Evolutionary conservation across 2,888 invertebrate genomes (phyloP), one percentile per base, ranked within the genome.

Genomic region (Lithosia quadra): DNA sequence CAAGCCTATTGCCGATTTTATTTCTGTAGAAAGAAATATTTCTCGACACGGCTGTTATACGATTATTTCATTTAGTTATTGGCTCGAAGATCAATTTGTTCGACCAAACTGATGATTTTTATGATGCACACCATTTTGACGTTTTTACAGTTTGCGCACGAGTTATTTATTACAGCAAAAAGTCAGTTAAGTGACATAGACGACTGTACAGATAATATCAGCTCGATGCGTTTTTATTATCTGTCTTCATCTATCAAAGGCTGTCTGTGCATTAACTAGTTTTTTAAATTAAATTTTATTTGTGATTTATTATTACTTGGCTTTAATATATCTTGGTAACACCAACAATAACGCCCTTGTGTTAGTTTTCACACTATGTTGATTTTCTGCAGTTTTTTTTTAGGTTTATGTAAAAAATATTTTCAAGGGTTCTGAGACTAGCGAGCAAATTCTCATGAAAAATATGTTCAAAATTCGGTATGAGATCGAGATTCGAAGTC

Each of bases 151-250:
- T 76, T n/a, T 80, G 80, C 59, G 77, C 79, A 77, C 73, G 80
- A 79, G 81, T 81, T 78, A 78, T 87, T 89, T 85, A 86, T 85
- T 77, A 84, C 74, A 69, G 80, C 81, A 89, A 89, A 89, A 87
- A 87, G 77, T 76, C 61, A 69, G 77, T 80, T 80, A 80, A 79
- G 79, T 75, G 78, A 76, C 80, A 74, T 74, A 77, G 78, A 76
- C 49, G 49, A 79, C 81, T 73, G 76, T 74, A 75, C 77, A 82
- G 77, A 83, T 84, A 80, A 81, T 75, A 78, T 79, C 59, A 13
- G 22, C 69, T 73, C 70, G 78, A 71, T 76, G 79, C 65, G 69
- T 82, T 85, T 84, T 85, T 80, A 76, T 69, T 67, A 64, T 68
- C 36, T 63, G 69, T 71, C 70, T 71, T 76, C 86, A 85, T 88